Evolutionary conservation across 2,797 vertebrate genomes (phyloP), one percentile per base, ranked within the genome.

Genomic region (Etheostoma nigrum): DNA sequence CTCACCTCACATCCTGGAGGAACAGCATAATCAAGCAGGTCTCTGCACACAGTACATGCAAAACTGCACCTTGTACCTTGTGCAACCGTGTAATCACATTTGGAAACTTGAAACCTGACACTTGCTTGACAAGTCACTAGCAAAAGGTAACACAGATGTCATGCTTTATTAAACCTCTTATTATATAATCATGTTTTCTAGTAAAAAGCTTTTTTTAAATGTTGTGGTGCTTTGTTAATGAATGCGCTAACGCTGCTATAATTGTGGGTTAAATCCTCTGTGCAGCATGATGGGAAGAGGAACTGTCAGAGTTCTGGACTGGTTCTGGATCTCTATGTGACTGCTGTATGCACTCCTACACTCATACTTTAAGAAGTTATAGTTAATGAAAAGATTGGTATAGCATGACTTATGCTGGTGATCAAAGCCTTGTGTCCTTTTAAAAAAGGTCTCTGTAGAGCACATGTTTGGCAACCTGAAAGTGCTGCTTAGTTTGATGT

Each of bases 1-100:
- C 78, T 83, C 77, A 81, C 78, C 42, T 75, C 73, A 48, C 68
- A 58, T 83, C 81, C 83, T 76, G 65, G 54, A 74, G 70, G 81
- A 84, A 47, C 59, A 53, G 78, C 73, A 83, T 79, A 79, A 87
- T 83, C 47, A 74, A 78, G 81, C 21, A 65, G 52, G 74, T 72
- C 25, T n/a, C 49, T 53, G 66, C 42, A 4, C 48, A 47, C 48
- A 70, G 33, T 57, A 21, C 45, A 53, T 23, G 72, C 45, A 63
- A 33, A 81, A 42, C 58, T 72, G 21, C 54, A 42, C 60, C 11
- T 47, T 44, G 63, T 33, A 76, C 74, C 77, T 68, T 68, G 36
- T 57, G 59, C 49, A 55, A 23, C n/a, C 40, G 44, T 48, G 62
- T 27, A 42, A 77, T 85, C 64, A 74, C 33, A 53, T 62, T 51